These are phyloP conservation scores for Bombus picipes DNA, from an alignment of 1,140 invertebrate species.

Conservation along the genomic window DNA sequence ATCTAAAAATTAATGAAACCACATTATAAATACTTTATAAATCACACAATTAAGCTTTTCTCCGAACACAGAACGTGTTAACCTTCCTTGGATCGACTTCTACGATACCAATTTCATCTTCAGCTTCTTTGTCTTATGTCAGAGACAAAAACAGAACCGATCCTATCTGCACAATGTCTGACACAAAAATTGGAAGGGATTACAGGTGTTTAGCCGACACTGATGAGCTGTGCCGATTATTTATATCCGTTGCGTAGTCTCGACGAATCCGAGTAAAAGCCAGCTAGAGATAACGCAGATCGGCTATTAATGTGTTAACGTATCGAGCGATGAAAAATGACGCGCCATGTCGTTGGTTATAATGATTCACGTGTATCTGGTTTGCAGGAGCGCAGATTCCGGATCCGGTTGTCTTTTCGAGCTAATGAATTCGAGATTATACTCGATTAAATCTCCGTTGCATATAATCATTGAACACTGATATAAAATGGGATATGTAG, in stretches of 20 bases:
- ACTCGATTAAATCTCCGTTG: constrained; percentile 26
- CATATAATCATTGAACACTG: not conserved
- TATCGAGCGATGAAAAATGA: constrained; percentile 55
- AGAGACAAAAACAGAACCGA: not conserved
- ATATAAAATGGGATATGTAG: not conserved
- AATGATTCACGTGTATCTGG: constrained; percentile 64
- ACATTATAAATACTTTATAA: no score
- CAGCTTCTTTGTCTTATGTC: not conserved
- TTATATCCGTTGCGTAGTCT: constrained; percentile 57
- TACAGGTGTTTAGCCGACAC: constrained; percentile 29
- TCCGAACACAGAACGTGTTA: not conserved
- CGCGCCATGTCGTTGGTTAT: constrained; percentile 11
- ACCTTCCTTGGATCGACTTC: not conserved
- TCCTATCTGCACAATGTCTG: not conserved
- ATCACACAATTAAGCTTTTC: no score
- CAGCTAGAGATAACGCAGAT: constrained; percentile 55
- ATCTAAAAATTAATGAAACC: no score
- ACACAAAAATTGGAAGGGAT: constrained; percentile 15
- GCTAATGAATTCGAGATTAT: constrained; percentile 55
- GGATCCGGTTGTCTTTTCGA: constrained; percentile 72
- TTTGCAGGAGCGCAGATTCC: constrained; percentile 43
- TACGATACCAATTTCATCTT: not conserved
- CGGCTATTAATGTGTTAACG: constrained; percentile 69
- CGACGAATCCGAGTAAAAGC: constrained; percentile 55
- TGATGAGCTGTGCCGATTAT: constrained; percentile 54